Conservation (phyloP, 2,113 vertebrate species). For the Tringa solitaria region DNA sequence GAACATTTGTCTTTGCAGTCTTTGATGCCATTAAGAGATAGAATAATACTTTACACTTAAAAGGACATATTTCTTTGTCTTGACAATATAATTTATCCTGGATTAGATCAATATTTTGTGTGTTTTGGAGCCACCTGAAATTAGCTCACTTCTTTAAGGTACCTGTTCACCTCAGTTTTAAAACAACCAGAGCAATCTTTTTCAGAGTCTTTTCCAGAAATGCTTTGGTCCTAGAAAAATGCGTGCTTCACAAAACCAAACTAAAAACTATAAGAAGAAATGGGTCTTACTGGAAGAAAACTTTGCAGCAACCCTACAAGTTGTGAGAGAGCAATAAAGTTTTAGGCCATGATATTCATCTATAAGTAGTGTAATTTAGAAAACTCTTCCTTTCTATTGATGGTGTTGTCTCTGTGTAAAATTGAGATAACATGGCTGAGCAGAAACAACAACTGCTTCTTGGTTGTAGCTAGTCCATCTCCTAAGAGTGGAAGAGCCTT, state of each 20-base stretch:
- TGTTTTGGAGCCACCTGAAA: slow-evolving; percentile 7
- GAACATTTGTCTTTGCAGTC: neutral
- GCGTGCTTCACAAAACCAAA: neutral
- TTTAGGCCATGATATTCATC: neutral
- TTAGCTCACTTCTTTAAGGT: neutral
- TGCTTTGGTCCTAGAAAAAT: slow-evolving; percentile 1
- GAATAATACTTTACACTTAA: neutral
- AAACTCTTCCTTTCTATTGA: neutral
- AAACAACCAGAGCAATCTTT: neutral
- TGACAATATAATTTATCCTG: neutral
- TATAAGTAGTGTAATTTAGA: neutral
- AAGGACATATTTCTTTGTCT: neutral
- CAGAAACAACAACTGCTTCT: neutral
- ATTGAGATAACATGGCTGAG: neutral
- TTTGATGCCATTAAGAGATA: neutral
- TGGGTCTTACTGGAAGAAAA: neutral
- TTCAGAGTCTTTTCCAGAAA: slow-evolving; percentile 5
- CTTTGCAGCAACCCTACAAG: neutral
- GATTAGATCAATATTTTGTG: neutral
- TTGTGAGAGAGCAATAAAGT: neutral
- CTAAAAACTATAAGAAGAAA: neutral
- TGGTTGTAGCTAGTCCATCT: neutral
- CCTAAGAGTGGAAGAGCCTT: neutral
- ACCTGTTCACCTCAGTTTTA: slow-evolving; percentile 7
- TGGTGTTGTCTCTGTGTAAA: neutral